Conservation (phyloP, 2,113 vertebrate species). For the Motacilla tschutschensis region DNA sequence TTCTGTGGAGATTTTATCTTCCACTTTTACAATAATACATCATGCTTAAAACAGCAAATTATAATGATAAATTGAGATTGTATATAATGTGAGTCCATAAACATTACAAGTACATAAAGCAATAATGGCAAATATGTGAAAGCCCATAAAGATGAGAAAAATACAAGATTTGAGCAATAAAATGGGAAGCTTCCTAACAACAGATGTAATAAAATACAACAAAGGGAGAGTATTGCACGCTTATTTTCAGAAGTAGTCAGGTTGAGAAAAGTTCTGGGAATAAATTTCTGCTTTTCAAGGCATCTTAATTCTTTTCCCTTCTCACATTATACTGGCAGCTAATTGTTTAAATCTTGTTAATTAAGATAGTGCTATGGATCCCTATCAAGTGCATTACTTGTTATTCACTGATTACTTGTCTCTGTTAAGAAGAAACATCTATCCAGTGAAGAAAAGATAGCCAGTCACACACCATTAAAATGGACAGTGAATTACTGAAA, state of each 20-base stretch:
- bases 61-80: not conserved
- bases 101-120: conserved; percentile 19
- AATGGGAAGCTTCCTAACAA: not conserved
- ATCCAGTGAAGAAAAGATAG: not conserved
- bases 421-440: not conserved
- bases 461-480: not conserved
- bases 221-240: not conserved
- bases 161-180: not conserved
- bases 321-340: not conserved
- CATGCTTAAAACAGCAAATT: not conserved
- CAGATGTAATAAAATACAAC: not conserved
- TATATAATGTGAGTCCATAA: not conserved
- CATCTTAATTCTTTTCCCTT: not conserved
- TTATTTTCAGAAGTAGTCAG: not conserved
- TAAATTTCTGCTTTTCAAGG: not conserved
- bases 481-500: not conserved
- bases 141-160: conserved; percentile 6
- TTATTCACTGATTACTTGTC: not conserved
- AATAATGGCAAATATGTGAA: conserved; percentile 1
- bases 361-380: not conserved
- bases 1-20: not conserved
- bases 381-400: not conserved
- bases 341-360: not conserved
- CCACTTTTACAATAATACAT: not conserved
- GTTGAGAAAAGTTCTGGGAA: not conserved